Base-by-base conservation (phyloP, 2,797 vertebrate genomes). In the Thamnophis elegans region DNA sequence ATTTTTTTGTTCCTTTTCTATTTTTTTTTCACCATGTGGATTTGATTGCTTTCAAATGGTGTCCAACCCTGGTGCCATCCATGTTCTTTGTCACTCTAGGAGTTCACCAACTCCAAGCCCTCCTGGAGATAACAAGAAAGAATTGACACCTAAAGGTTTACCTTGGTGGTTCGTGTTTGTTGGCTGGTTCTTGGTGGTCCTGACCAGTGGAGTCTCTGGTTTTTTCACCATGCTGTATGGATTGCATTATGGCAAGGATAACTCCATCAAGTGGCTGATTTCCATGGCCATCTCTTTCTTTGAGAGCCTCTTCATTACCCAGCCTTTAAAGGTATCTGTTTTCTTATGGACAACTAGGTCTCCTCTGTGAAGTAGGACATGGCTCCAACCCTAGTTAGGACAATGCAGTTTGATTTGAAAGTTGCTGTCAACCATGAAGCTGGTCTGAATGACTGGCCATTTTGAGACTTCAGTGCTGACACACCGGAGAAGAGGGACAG, bases 181-280 rank as follows among this genome's bases (percentile, higher is more conserved):
- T 2, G 99, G 98, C 65, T 99, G 99, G 99, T 97, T 98, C 93
- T 97, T 99, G 87, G 98, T 99, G 93, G 96, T 95, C 0, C 97
- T 97, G 86, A 99, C 98, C 89, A 99, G 99, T 0, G 92, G 97
- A 0, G 98, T 99, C 55, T 98, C 99, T 0, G 99, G 97, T 92
- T 99, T 98, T 97, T 99, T 99, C 92, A 99, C 99, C 16, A 99
- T 99, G 98, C 97, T 99, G 94, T 99, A 99, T 0, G 99, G 99
- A 53, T 97, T 99, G 94, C 99, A 98, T 1, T 99, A 99, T 0
- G 99, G 99, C 85, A 98, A 98, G 93, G 98, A 98, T n/a, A 98
- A 98, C 93, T 99, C 99, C 36, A 98, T 99, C 93, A 98, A 98
- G 96, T 99, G 99, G 99, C 98, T 99, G 28, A 98, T 99, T 96